phyloP scores from a whole-genome alignment of 1,140 invertebrate species.

The Paramacrobiotus metropolitanus region DNA sequence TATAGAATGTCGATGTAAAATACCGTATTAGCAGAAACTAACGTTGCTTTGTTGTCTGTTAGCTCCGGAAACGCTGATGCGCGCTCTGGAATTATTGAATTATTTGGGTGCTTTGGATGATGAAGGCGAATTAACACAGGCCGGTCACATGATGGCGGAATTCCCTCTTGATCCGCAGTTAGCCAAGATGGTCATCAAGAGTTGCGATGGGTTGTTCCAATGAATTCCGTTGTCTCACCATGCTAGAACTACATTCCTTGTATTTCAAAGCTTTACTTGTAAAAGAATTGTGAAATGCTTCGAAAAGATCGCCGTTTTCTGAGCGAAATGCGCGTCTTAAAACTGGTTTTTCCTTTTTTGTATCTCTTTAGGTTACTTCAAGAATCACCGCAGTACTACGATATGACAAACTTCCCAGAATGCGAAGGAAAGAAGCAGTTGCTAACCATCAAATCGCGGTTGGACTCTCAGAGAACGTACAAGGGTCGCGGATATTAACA shows the following conservation, averaged over 20 bases:
- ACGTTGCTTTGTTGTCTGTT: slow-evolving; percentile 14
- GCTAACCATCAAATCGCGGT: slow-evolving; percentile 49
- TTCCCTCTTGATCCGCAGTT: slow-evolving; percentile 96
- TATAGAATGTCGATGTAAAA: too few species aligned
- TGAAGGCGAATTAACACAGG: slow-evolving; percentile 74
- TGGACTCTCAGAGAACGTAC: too few species aligned
- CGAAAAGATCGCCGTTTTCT: neutral
- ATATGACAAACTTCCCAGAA: slow-evolving; percentile 85
- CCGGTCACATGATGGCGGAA: slow-evolving; percentile 97
- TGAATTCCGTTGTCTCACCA: slow-evolving; percentile 97
- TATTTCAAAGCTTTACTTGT: slow-evolving; percentile 16
- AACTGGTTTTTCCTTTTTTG: neutral
- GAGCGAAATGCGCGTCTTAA: neutral
- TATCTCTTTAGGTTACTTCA: slow-evolving; percentile 50
- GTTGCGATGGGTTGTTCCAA: slow-evolving; percentile 88
- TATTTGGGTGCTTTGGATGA: slow-evolving; percentile 90
- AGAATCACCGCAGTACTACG: slow-evolving; percentile 92
- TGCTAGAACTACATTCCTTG: slow-evolving; percentile 72
- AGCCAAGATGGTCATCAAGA: slow-evolving; percentile 94
- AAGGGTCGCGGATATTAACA: too few species aligned
- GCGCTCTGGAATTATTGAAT: slow-evolving; percentile 87
- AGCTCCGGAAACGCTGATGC: slow-evolving; percentile 99
- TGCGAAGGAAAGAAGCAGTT: slow-evolving; percentile 86
- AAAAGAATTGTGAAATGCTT: neutral
- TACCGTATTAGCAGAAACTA: too few species aligned